A percentile compares a stretch with the other conserved stretches of the same genome.
Evolutionary conservation across 1,140 invertebrate species (phyloP).

Genomic region (Drosophila serrata): DNA sequence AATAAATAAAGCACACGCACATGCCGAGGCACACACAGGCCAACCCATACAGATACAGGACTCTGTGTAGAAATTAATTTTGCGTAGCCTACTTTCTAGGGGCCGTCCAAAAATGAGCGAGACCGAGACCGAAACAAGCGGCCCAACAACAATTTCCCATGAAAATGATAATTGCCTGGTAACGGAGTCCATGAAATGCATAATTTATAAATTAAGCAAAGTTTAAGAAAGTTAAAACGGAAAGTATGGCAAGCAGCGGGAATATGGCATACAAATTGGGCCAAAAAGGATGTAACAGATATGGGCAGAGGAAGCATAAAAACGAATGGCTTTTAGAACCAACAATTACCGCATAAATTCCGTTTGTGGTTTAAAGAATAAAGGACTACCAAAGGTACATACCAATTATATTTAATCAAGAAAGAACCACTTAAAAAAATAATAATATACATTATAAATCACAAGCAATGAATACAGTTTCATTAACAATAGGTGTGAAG

Average conservation of each 20-base stretch:
- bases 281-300: slow-evolving; percentile 23
- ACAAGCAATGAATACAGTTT: background rate
- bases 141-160: slow-evolving; percentile 42
- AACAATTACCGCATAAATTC: slow-evolving; percentile 4
- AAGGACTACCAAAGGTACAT: too few relatives aligned
- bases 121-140: slow-evolving; percentile 14
- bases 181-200: slow-evolving; percentile 69
- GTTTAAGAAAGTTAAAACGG: slow-evolving; percentile 40
- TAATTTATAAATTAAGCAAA: slow-evolving; percentile 81
- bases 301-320: slow-evolving; percentile 1
- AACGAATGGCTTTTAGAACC: background rate
- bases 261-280: slow-evolving; percentile 20
- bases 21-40: slow-evolving; percentile 31
- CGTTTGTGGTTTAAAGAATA: background rate
- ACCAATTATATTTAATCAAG: too few relatives aligned
- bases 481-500: background rate
- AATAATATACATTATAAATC: too few relatives aligned
- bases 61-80: slow-evolving; percentile 52
- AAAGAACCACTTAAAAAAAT: too few relatives aligned
- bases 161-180: slow-evolving; percentile 80
- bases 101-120: slow-evolving; percentile 25
- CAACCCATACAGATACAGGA: slow-evolving; percentile 4
- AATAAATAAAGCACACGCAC: slow-evolving; percentile 65
- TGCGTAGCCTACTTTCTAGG: slow-evolving; percentile 68
- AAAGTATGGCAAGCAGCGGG: slow-evolving; percentile 19